Conservation (phyloP, 1,140 invertebrate species). For the Heliconius nattereri region DNA sequence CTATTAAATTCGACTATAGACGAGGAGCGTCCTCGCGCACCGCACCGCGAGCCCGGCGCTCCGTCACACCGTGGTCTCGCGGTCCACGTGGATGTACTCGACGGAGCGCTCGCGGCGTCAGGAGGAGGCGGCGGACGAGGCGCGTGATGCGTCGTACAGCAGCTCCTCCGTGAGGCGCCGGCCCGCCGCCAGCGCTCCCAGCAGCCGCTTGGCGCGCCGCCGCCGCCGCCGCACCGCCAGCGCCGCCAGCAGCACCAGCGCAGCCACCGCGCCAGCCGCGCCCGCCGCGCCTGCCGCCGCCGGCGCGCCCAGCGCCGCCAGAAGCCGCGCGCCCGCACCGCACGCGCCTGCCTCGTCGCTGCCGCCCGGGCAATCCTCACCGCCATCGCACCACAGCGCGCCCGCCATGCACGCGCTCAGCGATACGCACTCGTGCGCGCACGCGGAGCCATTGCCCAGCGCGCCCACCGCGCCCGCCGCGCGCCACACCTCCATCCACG, state of each 20-base stretch:
- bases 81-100: slow-evolving; percentile 93
- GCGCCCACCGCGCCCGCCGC: slow-evolving; percentile 35
- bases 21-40: slow-evolving; percentile 25
- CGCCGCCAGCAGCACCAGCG: slow-evolving; percentile 53
- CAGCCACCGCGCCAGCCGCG: slow-evolving; percentile 76
- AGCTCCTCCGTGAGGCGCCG: slow-evolving; percentile 82
- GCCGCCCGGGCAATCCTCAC: slow-evolving; percentile 64
- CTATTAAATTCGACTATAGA: slow-evolving; percentile 36
- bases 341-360: slow-evolving; percentile 64
- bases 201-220: slow-evolving; percentile 72
- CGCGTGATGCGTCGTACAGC: slow-evolving; percentile 82
- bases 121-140: slow-evolving; percentile 83
- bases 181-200: slow-evolving; percentile 81
- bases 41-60: slow-evolving; percentile 46
- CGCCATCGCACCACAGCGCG: slow-evolving; percentile 62
- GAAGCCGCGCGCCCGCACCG: slow-evolving; percentile 55
- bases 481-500: slow-evolving; percentile 74
- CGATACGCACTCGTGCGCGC: slow-evolving; percentile 53
- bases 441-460: slow-evolving; percentile 58
- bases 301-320: slow-evolving; percentile 68
- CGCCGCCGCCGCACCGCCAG: slow-evolving; percentile 71
- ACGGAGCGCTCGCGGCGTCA: slow-evolving; percentile 93
- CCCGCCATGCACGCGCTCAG: slow-evolving; percentile 67
- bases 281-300: slow-evolving; percentile 70
- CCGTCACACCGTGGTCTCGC: slow-evolving; percentile 91